phyloP scores from a whole-genome alignment of 2,888 invertebrate species.

The Acanthosoma haemorrhoidale region DNA sequence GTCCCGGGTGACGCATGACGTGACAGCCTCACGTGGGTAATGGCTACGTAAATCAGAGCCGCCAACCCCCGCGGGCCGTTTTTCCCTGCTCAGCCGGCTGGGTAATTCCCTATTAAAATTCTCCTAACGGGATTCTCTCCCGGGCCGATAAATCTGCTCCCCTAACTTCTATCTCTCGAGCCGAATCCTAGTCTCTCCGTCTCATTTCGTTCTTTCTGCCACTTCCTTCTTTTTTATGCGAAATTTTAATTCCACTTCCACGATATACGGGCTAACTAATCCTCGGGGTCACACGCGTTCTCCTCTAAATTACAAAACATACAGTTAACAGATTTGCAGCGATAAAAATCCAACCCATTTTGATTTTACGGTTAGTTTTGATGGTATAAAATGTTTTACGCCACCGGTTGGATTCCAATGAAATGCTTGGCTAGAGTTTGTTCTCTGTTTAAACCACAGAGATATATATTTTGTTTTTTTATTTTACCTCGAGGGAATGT shows the following conservation, averaged over 20 bases:
- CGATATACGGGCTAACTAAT: background rate
- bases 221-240: background rate
- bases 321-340: no score
- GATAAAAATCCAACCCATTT: no score
- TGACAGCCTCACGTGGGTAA: conserved; percentile 12
- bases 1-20: conserved; percentile 14
- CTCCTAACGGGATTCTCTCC: conserved; percentile 19
- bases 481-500: no score
- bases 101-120: conserved; percentile 36
- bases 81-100: conserved; percentile 28
- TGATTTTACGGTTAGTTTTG: no score
- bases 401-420: no score
- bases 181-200: conserved; percentile 3
- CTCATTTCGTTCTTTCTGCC: conserved; percentile 2
- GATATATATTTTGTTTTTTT: no score
- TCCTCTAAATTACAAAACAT: no score
- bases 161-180: conserved; percentile 6
- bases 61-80: conserved; percentile 16
- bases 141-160: background rate
- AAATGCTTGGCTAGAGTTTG: no score
- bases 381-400: no score
- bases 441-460: no score
- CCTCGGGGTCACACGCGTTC: no score
- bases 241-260: conserved; percentile 1
- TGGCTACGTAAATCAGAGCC: conserved; percentile 4